Percentiles rank a stretch among this genome's conserved stretches.
Evolutionary conservation across 2,888 invertebrate genomes (phyloP).

Genomic region (Magallana nippona): DNA sequence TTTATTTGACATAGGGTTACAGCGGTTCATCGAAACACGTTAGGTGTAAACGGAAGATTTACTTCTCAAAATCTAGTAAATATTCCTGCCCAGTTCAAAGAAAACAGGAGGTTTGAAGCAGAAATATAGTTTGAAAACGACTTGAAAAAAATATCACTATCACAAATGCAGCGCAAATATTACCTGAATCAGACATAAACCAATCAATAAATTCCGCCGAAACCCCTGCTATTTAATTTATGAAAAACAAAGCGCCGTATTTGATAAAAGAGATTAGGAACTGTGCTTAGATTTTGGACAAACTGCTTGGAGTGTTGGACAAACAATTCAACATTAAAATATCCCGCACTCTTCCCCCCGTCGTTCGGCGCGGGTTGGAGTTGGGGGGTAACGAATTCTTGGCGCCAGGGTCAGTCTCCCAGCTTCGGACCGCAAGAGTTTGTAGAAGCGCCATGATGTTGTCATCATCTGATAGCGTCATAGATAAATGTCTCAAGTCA

Average conservation of each 20-base stretch:
- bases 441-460: conserved; percentile 27
- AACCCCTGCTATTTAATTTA: conserved; percentile 31
- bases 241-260: conserved; percentile 27
- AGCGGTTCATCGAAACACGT: not conserved
- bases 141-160: not conserved
- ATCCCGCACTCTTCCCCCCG: not conserved
- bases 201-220: conserved; percentile 13
- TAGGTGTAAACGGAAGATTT: conserved; percentile 26
- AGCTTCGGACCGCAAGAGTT: not conserved
- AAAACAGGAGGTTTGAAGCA: conserved; percentile 1
- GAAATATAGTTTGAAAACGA: not conserved
- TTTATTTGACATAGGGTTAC: not conserved
- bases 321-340: conserved; percentile 38
- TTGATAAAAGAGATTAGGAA: conserved; percentile 33
- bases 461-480: conserved; percentile 29
- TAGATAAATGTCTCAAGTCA: conserved; percentile 17
- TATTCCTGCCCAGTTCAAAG: conserved; percentile 17
- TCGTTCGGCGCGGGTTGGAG: conserved; percentile 5
- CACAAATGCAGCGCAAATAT: conserved; percentile 4
- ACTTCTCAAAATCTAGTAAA: not conserved
- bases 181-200: conserved; percentile 24
- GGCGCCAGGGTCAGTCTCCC: not conserved
- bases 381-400: conserved; percentile 5
- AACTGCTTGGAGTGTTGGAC: conserved; percentile 36
- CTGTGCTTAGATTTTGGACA: conserved; percentile 35